These are phyloP conservation scores for Coilia nasus DNA, from an alignment of 2,797 vertebrate species.

Conservation along the genomic window DNA sequence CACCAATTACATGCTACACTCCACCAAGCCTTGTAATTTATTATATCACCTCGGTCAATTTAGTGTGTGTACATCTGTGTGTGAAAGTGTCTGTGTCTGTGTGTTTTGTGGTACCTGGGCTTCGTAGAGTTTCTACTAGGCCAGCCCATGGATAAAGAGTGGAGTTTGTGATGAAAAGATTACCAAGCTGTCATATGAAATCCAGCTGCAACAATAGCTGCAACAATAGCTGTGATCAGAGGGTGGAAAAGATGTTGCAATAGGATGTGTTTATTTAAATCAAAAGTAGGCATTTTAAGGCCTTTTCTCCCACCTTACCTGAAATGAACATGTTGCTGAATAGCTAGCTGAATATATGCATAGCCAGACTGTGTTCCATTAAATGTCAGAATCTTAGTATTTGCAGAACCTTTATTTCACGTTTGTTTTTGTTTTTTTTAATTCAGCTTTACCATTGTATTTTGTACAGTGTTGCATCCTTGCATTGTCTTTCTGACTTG, in stretches of 20 bases:
- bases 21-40: constrained; percentile 17
- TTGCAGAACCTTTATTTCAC: too few relatives aligned
- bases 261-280: background rate
- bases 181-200: background rate
- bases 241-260: background rate
- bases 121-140: background rate
- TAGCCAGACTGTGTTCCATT: background rate
- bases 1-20: constrained; percentile 13
- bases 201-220: background rate
- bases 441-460: background rate
- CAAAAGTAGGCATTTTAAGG: background rate
- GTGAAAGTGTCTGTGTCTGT: background rate
- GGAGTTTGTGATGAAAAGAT: background rate
- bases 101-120: background rate
- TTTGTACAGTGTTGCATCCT: background rate
- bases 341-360: background rate
- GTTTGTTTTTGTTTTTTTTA: too few relatives aligned
- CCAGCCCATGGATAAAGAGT: background rate
- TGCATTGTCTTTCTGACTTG: too few relatives aligned
- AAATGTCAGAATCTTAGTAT: background rate
- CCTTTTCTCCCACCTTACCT: too few relatives aligned
- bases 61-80: constrained; percentile 1
- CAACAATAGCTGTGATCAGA: background rate
- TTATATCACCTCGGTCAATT: constrained; percentile 12
- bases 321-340: too few relatives aligned